phyloP scores from a whole-genome alignment of 2,888 invertebrate genomes.

The Druceiella hillmani region DNA sequence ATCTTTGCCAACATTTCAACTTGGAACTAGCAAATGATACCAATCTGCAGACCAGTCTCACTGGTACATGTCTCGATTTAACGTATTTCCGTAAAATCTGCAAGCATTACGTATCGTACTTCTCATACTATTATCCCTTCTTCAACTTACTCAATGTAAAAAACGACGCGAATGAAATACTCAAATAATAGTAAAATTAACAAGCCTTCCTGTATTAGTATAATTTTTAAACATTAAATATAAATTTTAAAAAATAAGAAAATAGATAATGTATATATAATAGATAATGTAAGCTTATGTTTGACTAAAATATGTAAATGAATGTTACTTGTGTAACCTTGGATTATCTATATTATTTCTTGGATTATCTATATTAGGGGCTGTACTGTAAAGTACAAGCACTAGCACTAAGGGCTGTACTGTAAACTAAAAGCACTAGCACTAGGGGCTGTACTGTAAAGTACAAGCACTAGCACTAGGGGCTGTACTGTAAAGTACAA shows the following conservation, averaged over 20 bases:
- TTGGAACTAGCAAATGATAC: neutral
- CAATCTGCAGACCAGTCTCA: neutral
- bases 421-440: no score
- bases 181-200: neutral
- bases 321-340: neutral
- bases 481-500: no score
- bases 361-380: no score
- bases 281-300: neutral
- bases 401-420: no score
- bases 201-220: slow-evolving; percentile 1
- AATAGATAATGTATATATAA: no score
- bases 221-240: neutral
- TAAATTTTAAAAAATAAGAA: no score
- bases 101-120: neutral
- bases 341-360: no score
- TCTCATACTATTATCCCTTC: neutral
- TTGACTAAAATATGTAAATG: neutral
- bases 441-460: no score
- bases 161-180: neutral
- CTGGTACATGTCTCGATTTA: slow-evolving; percentile 1
- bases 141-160: neutral
- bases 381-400: no score
- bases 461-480: no score
- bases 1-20: neutral
- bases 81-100: neutral